These are phyloP conservation scores for Hexactinellida sp. DNA, from an alignment of 37 sponge, comb jelly and placozoan species.

Conservation along the genomic window DNA sequence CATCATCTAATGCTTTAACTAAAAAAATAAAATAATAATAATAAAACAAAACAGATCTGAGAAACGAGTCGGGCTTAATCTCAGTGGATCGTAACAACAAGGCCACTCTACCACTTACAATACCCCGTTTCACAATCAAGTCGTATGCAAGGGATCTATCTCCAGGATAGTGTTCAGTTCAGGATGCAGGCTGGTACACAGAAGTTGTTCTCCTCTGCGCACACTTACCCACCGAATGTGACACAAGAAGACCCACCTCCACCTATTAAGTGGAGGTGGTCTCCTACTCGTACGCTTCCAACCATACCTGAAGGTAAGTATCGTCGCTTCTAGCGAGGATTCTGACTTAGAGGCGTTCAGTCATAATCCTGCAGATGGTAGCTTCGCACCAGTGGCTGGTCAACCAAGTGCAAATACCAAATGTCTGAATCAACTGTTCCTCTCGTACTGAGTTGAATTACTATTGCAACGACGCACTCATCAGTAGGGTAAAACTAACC, in stretches of 20 bases:
- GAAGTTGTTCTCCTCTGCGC: background rate
- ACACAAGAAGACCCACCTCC: background rate
- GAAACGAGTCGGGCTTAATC: too few species aligned
- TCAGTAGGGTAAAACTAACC: constrained; percentile 87
- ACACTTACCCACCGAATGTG: background rate
- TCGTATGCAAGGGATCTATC: constrained; percentile 69
- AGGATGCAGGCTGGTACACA: too few species aligned
- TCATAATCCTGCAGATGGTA: constrained; percentile 79
- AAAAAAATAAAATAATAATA: too few species aligned
- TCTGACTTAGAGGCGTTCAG: constrained; percentile 82
- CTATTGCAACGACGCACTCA: constrained; percentile 76
- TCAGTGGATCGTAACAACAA: constrained; percentile 67
- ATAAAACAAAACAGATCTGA: too few species aligned
- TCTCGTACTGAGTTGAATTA: constrained; percentile 77
- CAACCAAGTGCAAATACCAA: constrained; percentile 72
- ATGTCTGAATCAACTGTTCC: constrained; percentile 76
- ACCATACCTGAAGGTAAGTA: constrained; percentile 33
- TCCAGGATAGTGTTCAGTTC: too few species aligned
- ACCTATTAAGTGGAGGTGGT: background rate
- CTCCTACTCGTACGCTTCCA: constrained; percentile 29
- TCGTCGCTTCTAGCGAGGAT: constrained; percentile 72
- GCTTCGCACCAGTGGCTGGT: constrained; percentile 71
- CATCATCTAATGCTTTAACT: too few species aligned
- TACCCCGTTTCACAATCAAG: constrained; percentile 61
- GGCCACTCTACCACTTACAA: constrained; percentile 72